Evolutionary conservation across 2,113 vertebrate genomes (phyloP).

Genomic region (Aegotheles bennettii): DNA sequence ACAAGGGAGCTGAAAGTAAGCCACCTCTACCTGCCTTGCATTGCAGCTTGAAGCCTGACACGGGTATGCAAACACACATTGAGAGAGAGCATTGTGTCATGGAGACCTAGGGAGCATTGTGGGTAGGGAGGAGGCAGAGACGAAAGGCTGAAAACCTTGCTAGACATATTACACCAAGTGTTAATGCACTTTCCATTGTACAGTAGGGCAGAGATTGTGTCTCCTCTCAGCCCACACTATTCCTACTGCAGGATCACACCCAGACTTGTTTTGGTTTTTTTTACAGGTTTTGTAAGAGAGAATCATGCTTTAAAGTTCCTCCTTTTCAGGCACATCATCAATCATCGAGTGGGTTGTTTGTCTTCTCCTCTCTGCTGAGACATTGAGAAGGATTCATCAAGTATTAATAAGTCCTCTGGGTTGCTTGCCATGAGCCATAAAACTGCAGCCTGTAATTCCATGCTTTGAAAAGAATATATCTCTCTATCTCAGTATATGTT

Average conservation of each 20-base stretch:
- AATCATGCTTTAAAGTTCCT: constrained; percentile 1
- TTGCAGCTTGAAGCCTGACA: not conserved
- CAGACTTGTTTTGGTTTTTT: not conserved
- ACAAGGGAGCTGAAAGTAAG: not conserved
- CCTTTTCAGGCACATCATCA: not conserved
- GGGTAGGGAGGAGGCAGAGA: not conserved
- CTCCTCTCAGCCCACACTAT: not conserved
- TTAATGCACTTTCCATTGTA: not conserved
- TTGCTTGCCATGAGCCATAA: not conserved
- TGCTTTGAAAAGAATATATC: not conserved
- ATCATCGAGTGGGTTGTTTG: constrained; percentile 7
- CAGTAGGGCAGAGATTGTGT: not conserved
- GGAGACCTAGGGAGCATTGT: not conserved
- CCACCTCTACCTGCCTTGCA: rapidly evolving
- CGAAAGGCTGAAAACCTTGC: not conserved
- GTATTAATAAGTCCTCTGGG: constrained; percentile 36
- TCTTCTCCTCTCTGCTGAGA: not conserved
- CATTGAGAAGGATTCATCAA: constrained; percentile 28
- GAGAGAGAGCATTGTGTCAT: not conserved
- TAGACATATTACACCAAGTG: not conserved
- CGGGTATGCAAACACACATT: not conserved
- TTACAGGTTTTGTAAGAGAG: not conserved
- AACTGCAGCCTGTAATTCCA: not conserved
- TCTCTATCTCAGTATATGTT: not conserved
- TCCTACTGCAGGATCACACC: not conserved